Conservation (phyloP, 1,140 invertebrate genomes). For the Ceratoteleas bidentatus region DNA sequence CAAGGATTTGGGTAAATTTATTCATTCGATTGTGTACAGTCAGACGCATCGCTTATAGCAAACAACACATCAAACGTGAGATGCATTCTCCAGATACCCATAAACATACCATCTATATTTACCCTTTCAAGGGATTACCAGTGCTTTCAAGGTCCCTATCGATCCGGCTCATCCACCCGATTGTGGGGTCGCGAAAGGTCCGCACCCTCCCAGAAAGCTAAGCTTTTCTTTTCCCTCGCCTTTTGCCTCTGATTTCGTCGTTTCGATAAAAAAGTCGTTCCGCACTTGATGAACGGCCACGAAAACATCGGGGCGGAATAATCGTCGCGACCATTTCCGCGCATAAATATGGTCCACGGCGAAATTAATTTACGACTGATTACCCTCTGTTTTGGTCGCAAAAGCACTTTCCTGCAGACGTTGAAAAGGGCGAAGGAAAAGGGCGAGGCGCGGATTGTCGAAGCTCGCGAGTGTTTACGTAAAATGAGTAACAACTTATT, state of each 20-base stretch:
- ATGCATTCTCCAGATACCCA: too few species aligned
- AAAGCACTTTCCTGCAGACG: too few species aligned
- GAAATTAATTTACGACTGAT: background rate
- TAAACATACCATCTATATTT: too few species aligned
- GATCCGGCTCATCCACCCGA: constrained; percentile 22
- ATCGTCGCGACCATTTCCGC: constrained; percentile 5
- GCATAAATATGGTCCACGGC: too few species aligned
- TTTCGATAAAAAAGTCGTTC: constrained; percentile 14
- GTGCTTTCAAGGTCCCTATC: too few species aligned
- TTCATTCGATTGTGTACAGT: too few species aligned
- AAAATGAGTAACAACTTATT: constrained; percentile 50
- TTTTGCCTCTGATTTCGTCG: constrained; percentile 26
- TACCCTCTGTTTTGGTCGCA: background rate
- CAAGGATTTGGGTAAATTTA: too few species aligned
- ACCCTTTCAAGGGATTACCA: too few species aligned
- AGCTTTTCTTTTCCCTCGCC: constrained; percentile 6
- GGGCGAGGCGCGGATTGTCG: background rate
- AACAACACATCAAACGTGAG: too few species aligned
- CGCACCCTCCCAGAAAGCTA: background rate
- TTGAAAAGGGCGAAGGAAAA: too few species aligned
- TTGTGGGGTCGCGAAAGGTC: too few species aligned
- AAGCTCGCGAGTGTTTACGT: constrained; percentile 17
- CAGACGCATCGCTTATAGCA: too few species aligned
- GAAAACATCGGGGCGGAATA: constrained; percentile 16
- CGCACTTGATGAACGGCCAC: constrained; percentile 15